phyloP scores from a whole-genome alignment of 1,140 invertebrate genomes.

The Drosophila kikkawai region DNA sequence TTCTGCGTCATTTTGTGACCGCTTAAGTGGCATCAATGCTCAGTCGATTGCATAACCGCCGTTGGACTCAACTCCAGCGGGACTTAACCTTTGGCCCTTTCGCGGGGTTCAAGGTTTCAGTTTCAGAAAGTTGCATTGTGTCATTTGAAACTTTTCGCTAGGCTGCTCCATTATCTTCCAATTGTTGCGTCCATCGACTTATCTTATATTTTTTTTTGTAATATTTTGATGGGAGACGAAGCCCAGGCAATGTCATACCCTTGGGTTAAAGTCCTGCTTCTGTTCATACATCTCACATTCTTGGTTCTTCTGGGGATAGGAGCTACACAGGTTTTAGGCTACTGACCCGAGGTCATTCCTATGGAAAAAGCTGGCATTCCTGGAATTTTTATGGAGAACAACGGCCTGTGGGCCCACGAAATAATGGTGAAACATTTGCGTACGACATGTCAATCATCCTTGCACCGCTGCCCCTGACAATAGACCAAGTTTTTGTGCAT shows the following conservation, averaged over 20 bases:
- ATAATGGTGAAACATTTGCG: constrained; percentile 49
- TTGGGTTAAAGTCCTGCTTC: constrained; percentile 38
- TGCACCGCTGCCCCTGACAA: constrained; percentile 26
- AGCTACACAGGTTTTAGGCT: constrained; percentile 28
- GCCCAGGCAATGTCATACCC: constrained; percentile 13
- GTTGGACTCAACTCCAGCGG: constrained; percentile 2
- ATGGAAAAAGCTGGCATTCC: constrained; percentile 7
- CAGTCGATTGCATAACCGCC: constrained; percentile 50
- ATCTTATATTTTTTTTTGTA: neutral
- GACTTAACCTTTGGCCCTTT: constrained; percentile 44
- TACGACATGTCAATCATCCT: constrained; percentile 43
- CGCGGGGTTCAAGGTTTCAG: constrained; percentile 44
- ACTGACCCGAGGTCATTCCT: constrained; percentile 48
- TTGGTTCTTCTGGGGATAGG: neutral
- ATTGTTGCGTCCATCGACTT: constrained; percentile 19
- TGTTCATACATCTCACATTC: constrained; percentile 4
- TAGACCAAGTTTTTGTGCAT: neutral
- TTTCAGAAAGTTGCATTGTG: constrained; percentile 52
- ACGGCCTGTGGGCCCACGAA: constrained; percentile 17
- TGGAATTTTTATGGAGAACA: constrained; percentile 4
- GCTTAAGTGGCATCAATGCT: constrained; percentile 24
- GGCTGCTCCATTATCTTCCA: constrained; percentile 40
- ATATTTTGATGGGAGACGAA: neutral
- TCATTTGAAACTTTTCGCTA: constrained; percentile 50
- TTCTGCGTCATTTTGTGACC: constrained; percentile 29